A percentile compares a stretch with the other conserved stretches of the same genome.
Evolutionary conservation across 2,113 vertebrate species (phyloP).

Genomic region (Thunnus thynnus): DNA sequence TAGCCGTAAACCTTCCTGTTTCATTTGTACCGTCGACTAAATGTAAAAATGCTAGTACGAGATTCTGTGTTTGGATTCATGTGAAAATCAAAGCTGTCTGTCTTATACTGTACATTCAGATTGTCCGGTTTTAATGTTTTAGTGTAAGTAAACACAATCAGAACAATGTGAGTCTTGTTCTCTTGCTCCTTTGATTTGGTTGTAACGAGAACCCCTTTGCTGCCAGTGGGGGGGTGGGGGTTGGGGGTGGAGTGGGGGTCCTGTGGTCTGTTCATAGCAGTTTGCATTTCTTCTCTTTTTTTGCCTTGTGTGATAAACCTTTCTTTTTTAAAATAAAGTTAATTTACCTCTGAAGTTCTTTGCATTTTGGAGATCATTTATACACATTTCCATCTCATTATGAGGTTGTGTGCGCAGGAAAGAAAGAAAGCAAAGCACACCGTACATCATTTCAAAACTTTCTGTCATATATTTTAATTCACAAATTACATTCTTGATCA

Average conservation of each 20-base stretch:
- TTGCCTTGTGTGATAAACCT: slow-evolving; percentile 93
- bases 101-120: slow-evolving; percentile 78
- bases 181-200: slow-evolving; percentile 88
- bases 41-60: slow-evolving; percentile 72
- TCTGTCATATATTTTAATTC: slow-evolving; percentile 1
- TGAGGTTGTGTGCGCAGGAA: neutral
- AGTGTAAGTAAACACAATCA: slow-evolving; percentile 81
- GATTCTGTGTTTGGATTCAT: slow-evolving; percentile 79
- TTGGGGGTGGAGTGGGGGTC: slow-evolving; percentile 68
- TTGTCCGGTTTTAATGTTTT: slow-evolving; percentile 76
- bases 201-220: slow-evolving; percentile 92
- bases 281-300: slow-evolving; percentile 92
- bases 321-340: slow-evolving; percentile 95
- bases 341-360: slow-evolving; percentile 78
- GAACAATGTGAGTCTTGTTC: slow-evolving; percentile 82
- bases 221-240: slow-evolving; percentile 78
- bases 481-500: slow-evolving; percentile 17
- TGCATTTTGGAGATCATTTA: slow-evolving; percentile 30
- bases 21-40: slow-evolving; percentile 74
- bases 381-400: neutral
- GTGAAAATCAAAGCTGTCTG: slow-evolving; percentile 77
- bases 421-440: neutral
- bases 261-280: slow-evolving; percentile 93
- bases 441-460: neutral
- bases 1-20: slow-evolving; percentile 76